These are phyloP conservation scores for Trachelipus rathkii DNA, from an alignment of 1,140 invertebrate genomes.

Conservation along the genomic window DNA sequence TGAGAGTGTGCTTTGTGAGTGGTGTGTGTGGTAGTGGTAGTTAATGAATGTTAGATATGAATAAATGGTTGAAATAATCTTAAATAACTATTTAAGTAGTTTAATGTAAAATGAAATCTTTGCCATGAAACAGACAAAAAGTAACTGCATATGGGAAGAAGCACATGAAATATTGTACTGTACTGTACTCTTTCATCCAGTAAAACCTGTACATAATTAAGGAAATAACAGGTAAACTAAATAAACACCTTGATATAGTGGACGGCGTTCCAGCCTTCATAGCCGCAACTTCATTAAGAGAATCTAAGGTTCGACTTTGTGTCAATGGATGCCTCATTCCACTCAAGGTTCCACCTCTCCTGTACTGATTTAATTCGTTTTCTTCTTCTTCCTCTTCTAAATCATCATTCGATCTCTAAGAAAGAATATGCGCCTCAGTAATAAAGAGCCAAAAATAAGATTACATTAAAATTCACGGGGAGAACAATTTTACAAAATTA, in stretches of 20 bases:
- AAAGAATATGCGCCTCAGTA: background rate
- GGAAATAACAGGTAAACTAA: background rate
- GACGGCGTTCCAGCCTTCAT: constrained; percentile 68
- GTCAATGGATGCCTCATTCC: constrained; percentile 51
- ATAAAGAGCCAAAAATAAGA: too few species aligned
- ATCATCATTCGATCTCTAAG: background rate
- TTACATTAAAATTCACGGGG: too few species aligned
- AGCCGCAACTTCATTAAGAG: constrained; percentile 64
- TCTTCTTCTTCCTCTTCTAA: background rate
- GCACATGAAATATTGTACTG: background rate
- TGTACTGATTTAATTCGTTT: background rate
- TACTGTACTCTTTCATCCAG: too few species aligned
- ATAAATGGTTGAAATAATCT: too few species aligned
- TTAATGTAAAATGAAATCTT: too few species aligned
- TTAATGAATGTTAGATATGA: too few species aligned
- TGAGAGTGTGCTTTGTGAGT: too few species aligned
- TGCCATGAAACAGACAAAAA: too few species aligned
- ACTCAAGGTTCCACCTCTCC: background rate
- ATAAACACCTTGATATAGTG: constrained; percentile 62
- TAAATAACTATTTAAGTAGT: too few species aligned
- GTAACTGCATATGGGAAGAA: background rate
- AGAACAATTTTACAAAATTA: too few species aligned
- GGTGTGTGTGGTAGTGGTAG: too few species aligned
- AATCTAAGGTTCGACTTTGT: constrained; percentile 68
- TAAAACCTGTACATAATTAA: background rate